Base-by-base conservation (phyloP, 2,113 vertebrate species). In the Jaculus jaculus region DNA sequence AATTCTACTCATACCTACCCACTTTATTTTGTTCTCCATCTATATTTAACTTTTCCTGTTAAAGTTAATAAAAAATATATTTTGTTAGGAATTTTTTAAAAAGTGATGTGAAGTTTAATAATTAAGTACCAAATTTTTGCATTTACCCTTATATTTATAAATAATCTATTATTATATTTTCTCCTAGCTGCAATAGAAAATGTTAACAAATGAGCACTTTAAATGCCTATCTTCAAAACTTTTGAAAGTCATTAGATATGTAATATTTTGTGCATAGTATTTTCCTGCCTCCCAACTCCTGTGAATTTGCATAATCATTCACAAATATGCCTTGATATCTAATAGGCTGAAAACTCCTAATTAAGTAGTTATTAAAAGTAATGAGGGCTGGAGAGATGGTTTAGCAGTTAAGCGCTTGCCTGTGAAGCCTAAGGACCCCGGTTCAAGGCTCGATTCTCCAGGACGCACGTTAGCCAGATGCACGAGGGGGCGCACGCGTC, bases 241-340 rank as follows among this genome's bases (percentile, higher is more conserved):
- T 95, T 89, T 93, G 54, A 95, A 90, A 20, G 30, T 17, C 74
- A 89, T 63, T 83, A 65, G 51, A 42, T 91, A 84, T 83, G 15
- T 37, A 80, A 89, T 75, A 93, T 96, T 96, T 94, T 91, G 24
- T 83, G 20, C 86, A 92, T 9, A 21, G 91, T 71, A 84, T 96
- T 65, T 83, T 89, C 51, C 84, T 79, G 61, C 10, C 21, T 39
- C 58, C 34, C 32, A 90, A 92, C 68, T 3, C 7, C 61, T 63
- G 18, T 23, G 6, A 63, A 24, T 54, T 42, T 60, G 21, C 91
- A 21, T 71, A 51, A 42, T 93, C 54, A 84, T 72, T 20, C 16
- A 84, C 63, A 89, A 75, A 86, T 88, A 78, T 6, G 16, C 61
- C 12, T 75, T 94, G 75, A 89, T 61, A 89, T 89, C 95, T 91